Conservation (phyloP, 2,888 invertebrate species). For the Pollenia amentaria region DNA sequence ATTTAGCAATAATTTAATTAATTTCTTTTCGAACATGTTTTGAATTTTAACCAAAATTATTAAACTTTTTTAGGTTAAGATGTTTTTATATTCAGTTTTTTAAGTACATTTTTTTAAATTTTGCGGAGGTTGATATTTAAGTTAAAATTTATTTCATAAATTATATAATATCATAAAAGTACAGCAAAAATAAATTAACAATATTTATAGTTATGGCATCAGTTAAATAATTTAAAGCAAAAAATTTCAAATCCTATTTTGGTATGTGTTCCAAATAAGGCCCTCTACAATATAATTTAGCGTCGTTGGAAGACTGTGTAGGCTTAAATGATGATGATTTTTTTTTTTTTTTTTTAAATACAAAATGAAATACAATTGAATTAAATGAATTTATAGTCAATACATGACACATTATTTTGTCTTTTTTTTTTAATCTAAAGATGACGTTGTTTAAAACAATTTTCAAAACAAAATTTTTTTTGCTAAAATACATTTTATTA, state of each 20-base stretch:
- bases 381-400: slow-evolving; percentile 14
- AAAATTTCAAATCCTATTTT: slow-evolving; percentile 34
- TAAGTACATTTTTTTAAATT: too few species aligned
- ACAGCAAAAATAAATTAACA: too few species aligned
- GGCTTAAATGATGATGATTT: slow-evolving; percentile 38
- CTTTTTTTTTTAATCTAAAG: slow-evolving; percentile 20
- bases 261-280: slow-evolving; percentile 46
- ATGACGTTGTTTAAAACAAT: slow-evolving; percentile 27
- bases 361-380: slow-evolving; percentile 44
- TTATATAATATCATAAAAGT: too few species aligned
- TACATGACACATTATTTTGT: slow-evolving; percentile 30
- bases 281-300: background rate
- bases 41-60: too few species aligned
- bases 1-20: too few species aligned
- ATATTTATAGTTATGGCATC: too few species aligned
- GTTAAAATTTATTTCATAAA: too few species aligned
- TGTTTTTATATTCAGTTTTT: too few species aligned
- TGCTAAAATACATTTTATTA: background rate
- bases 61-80: too few species aligned
- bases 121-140: too few species aligned
- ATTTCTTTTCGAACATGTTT: too few species aligned
- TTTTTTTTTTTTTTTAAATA: slow-evolving; percentile 3
- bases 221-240: too few species aligned
- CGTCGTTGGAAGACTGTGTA: slow-evolving; percentile 19
- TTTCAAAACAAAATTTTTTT: background rate